Evolutionary conservation across 2,113 vertebrate genomes (phyloP), one percentile per base, ranked within the genome.

Genomic region (Eclectus roratus): DNA sequence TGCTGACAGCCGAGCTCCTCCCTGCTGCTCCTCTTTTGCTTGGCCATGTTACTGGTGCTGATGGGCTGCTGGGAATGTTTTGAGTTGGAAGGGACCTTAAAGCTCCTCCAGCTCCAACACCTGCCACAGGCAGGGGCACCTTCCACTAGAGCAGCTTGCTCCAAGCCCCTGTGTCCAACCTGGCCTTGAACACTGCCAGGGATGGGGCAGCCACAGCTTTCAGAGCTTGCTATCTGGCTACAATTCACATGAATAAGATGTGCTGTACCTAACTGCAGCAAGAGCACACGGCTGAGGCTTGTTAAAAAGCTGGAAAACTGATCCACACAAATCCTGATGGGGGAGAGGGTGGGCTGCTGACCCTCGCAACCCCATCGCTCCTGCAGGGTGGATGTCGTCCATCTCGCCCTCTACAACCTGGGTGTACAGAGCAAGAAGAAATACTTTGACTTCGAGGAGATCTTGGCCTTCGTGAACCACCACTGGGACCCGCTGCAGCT

Each of bases 391-490:
- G 99, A 99, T 8, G 97, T 99, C 17, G 99, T 99, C 41, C 99
- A 99, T 82, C 98, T 99, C 17, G 99, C 98, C 25, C 98, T 99
- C 44, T 99, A 99, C 97, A 99, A 99, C 96, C 98, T 99, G 97
- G 99, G 99, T 0, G 98, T 99, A 23, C 99, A 99, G 96, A 99
- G 99, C 97, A 99, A 99, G 97, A 99, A 99, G 98, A 99, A 99
- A 55, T 99, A 99, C 96, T 99, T 99, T 13, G 98, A 99, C 94
- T 98, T 99, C 7, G 99, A 99, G 61, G 99, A 99, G 97, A 99
- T 99, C 85, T 97, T 99, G 65, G 97, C 98, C 88, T 99, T 99
- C 1, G 98, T 99, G 90, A 98, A 98, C 61, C 97, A 98, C 39
- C 98, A 99, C 97, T 99, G 99, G 99, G 98, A 99, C 8, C 98